Percentiles rank a stretch among this genome's conserved stretches.
These are phyloP conservation scores for Meloidogyne exigua DNA, from an alignment of 1,140 invertebrate species.

Conservation along the genomic window DNA sequence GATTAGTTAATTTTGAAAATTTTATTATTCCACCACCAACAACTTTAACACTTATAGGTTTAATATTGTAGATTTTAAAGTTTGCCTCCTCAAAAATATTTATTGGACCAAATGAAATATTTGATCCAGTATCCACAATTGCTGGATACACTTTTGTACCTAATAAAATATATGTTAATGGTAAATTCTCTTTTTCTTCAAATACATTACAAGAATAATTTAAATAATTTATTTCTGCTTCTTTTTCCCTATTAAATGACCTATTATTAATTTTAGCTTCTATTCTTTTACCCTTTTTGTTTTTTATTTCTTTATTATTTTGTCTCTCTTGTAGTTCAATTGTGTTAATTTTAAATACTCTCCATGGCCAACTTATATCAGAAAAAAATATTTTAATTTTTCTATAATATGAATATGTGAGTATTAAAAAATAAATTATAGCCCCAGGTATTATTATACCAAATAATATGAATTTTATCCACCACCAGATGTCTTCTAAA, in stretches of 20 bases:
- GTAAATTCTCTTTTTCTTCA: not conserved
- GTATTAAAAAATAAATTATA: constrained; percentile 1
- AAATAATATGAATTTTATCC: not conserved
- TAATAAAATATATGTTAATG: not conserved
- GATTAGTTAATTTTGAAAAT: not conserved
- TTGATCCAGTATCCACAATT: not conserved
- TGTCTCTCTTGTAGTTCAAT: not conserved
- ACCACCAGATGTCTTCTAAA: not conserved
- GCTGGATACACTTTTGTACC: not conserved
- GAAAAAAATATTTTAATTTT: not conserved
- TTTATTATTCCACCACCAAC: not conserved
- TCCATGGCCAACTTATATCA: not conserved
- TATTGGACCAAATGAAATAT: not conserved
- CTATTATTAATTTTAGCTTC: too few relatives aligned
- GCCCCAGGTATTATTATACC: not conserved
- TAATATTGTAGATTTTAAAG: not conserved
- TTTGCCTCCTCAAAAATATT: not conserved
- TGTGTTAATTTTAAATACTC: not conserved
- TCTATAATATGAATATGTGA: not conserved
- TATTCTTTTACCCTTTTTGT: too few relatives aligned
- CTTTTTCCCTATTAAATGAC: not conserved
- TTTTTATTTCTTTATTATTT: too few relatives aligned
- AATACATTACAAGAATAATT: not conserved
- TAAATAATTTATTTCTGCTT: not conserved
- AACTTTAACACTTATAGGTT: not conserved